Evolutionary conservation across 2,888 invertebrate species (phyloP), one percentile per base, ranked within the genome.

Genomic region (Lasioglossum vierecki): DNA sequence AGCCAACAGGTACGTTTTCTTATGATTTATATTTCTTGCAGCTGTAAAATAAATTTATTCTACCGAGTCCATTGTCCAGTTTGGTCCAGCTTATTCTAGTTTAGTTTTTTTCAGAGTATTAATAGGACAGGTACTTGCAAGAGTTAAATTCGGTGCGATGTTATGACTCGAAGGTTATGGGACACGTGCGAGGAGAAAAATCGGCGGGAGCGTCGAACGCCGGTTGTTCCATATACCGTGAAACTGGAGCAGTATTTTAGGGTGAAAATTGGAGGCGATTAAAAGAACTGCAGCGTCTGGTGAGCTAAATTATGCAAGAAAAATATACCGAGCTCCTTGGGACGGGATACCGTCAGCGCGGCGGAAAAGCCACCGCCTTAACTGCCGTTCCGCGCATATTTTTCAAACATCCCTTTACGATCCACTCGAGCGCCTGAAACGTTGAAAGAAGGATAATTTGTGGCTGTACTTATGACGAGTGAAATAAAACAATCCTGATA

Each of bases 271-370:
- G 80, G 74, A 72, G 75, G 71, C 81, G 88, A 85, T 85, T 85
- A 83, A 87, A 84, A 81, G 86, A 88, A 86, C 84, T 88, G 88
- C 88, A 86, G 87, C 86, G 88, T 91, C 89, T 90, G 88, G 88
- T 88, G 89, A 86, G 90, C 86, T 88, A 88, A 91, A 91, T 92
- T 92, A 92, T 91, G 92, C 91, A 92, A 92, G 90, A 87, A 85
- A 91, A 92, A 92, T 91, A 91, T 89, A 92, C 90, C 80, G 80
- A 76, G 53, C 73, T 73, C 77, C 76, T 72, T 76, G 75, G 57
- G 53, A 60, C 35, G 22, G 41, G n/a, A 73, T 79, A 76, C 87
- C 87, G 79, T 79, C 66, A 49, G 79, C 35, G 71, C 18, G n/a
- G 41, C 63, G n/a, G 68, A 75, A 80, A 73, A 53, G 70, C 66